These are phyloP conservation scores for roundworm (Caenorhabditis elegans) DNA, from an alignment of 1,140 invertebrate species.

Conservation along the genomic window WBcel235 BX284606.5:15477001-15477500, in stretches of 20 bases:
- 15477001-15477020: neutral
- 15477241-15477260: conserved; percentile 11
- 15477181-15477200: neutral
- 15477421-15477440: too few relatives aligned
- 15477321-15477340: neutral
- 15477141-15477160: neutral
- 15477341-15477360: conserved; percentile 20
- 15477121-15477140: neutral
- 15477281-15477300: conserved; percentile 19
- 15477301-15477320: conserved; percentile 22
- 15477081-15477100: neutral
- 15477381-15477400: conserved; percentile 31
- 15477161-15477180: neutral
- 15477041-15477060: neutral
- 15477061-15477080: neutral
- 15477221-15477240: neutral
- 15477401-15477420: neutral
- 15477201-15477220: neutral
- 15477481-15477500: too few relatives aligned
- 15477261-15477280: conserved; percentile 16
- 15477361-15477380: conserved; percentile 24
- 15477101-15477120: neutral
- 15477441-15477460: too few relatives aligned
- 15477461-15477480: too few relatives aligned
- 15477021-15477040: neutral